phyloP scores from a whole-genome alignment of 2,113 vertebrate genomes.

The Archilochus colubris region DNA sequence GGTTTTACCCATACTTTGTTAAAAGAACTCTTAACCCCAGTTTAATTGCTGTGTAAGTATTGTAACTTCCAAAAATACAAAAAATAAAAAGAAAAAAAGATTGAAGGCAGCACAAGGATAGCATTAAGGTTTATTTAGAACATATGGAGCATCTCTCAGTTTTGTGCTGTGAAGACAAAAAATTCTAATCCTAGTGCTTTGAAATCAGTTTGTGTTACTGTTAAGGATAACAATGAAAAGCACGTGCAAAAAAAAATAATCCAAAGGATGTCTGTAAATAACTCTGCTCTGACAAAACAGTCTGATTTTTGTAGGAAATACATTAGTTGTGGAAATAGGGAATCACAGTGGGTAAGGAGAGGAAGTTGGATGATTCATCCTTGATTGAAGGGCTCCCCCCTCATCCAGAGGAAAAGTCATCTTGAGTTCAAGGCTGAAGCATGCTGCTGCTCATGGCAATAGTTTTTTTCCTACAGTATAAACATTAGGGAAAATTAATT shows the following conservation, averaged over 20 bases:
- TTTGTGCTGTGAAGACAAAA: background rate
- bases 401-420: background rate
- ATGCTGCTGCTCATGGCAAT: background rate
- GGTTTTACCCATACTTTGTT: background rate
- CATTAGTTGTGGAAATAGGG: constrained; percentile 7
- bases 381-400: background rate
- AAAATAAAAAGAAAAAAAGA: background rate
- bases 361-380: constrained; percentile 4
- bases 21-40: background rate
- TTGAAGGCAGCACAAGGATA: background rate
- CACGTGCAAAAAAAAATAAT: too few species aligned
- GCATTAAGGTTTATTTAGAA: background rate
- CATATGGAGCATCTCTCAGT: background rate
- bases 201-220: background rate
- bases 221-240: background rate
- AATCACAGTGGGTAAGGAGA: constrained; percentile 15
- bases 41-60: background rate
- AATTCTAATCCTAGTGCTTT: background rate
- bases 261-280: constrained; percentile 26
- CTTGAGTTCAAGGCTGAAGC: constrained; percentile 20
- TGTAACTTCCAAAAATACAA: background rate
- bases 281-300: background rate
- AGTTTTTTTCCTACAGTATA: background rate
- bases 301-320: background rate
- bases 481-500: background rate